Conservation (phyloP, 2,113 vertebrate genomes). For the Ciconia boyciana region DNA sequence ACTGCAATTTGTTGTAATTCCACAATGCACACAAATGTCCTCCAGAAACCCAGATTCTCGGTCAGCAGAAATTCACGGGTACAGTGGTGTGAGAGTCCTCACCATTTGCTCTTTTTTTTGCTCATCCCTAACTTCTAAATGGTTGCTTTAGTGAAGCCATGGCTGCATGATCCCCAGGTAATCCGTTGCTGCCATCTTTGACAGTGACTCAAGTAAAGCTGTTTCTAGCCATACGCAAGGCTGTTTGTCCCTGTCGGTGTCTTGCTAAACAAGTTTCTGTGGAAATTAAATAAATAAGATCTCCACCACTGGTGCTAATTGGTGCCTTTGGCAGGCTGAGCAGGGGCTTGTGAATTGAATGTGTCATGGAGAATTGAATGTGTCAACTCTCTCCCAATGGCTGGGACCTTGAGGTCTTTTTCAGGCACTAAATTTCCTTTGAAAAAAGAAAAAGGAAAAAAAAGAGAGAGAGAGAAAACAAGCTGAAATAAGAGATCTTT, state of each 20-base stretch:
- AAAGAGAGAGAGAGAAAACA: neutral
- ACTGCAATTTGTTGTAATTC: neutral
- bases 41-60: neutral
- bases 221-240: neutral
- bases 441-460: neutral
- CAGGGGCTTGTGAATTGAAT: slow-evolving; percentile 41
- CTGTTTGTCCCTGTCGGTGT: neutral
- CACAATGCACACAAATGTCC: fast-evolving
- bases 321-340: slow-evolving; percentile 49
- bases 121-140: neutral
- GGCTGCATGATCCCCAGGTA: neutral
- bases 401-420: slow-evolving; percentile 41
- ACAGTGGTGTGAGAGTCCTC: neutral
- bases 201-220: neutral
- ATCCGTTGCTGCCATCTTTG: neutral
- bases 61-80: neutral
- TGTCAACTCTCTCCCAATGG: slow-evolving; percentile 38
- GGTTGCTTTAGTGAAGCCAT: neutral
- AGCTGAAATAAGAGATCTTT: slow-evolving; percentile 22
- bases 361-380: slow-evolving; percentile 59
- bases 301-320: slow-evolving; percentile 41
- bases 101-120: neutral
- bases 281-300: slow-evolving; percentile 54
- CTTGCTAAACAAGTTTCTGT: slow-evolving; percentile 36
- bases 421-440: slow-evolving; percentile 41